Base-by-base conservation (phyloP, 2,113 vertebrate genomes). In the Saccopteryx leptura region DNA sequence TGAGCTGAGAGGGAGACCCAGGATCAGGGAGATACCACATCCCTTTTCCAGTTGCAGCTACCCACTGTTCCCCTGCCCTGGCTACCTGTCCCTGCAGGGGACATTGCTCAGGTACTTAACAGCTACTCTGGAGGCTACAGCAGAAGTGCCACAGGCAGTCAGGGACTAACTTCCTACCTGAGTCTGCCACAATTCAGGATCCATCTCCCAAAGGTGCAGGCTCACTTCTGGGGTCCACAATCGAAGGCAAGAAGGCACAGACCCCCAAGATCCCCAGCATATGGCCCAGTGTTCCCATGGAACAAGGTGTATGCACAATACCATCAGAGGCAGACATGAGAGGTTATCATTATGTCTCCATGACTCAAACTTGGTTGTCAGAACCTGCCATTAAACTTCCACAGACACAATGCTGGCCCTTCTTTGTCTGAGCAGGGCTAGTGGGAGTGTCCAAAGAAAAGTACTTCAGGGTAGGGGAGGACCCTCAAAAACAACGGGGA, bases 281-380 rank as follows among this genome's bases (percentile, higher is more conserved):
- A 50, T 31, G 17, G 80, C 54, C 26, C 56, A 6, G 23, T 14
- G 86, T 46, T 78, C 90, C 54, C 72, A 74, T 2, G 15, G 66
- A 79, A 69, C 75, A 75, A 76, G 82, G 90, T 87, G 33, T 4
- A 33, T 19, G 54, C 39, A 79, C 26, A 91, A 23, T 50, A 75
- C 23, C 58, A 23, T 52, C 56, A 5, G 60, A 88, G 54, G 50
- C 68, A 69, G 83, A 65, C 52, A 12, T 17, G 1, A 88, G 66
- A 56, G 83, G 65, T 92, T 97, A 90, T 97, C 96, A 97, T 97
- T 98, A 97, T 97, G 96, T 84, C 96, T 94, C 92, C 60, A 13
- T 96, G 97, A 97, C 96, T 97, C 96, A 96, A 60, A 88, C 80
- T 54, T 24, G 61, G 54, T 92, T 0, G 3, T 90, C 54, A 2